phyloP scores from a whole-genome alignment of 1,140 invertebrate genomes.

The Chironomus tepperi region DNA sequence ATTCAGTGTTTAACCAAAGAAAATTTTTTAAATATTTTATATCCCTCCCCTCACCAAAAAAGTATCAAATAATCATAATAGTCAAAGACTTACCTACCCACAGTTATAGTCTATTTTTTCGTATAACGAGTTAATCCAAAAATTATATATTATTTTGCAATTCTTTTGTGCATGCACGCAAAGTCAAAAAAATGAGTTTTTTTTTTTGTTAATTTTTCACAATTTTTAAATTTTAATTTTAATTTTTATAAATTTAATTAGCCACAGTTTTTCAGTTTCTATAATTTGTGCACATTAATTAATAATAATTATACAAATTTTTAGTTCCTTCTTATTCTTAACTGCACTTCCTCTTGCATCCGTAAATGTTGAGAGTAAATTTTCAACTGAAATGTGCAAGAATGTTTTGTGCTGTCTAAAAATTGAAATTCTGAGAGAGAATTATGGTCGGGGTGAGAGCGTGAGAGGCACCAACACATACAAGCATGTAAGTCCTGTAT shows the following conservation, averaged over 20 bases:
- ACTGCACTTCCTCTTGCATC: neutral
- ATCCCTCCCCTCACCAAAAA: neutral
- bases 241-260: neutral
- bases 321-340: neutral
- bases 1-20: constrained; percentile 2
- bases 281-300: neutral
- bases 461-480: neutral
- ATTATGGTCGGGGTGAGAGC: neutral
- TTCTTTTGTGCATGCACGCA: too few species aligned
- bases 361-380: constrained; percentile 8
- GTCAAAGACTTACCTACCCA: neutral
- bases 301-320: neutral
- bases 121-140: neutral
- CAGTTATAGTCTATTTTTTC: too few species aligned
- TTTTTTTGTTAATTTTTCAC: neutral
- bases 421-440: neutral
- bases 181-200: neutral
- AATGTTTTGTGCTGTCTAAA: neutral
- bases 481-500: neutral
- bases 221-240: neutral
- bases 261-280: neutral
- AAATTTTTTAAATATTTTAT: neutral
- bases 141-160: neutral
- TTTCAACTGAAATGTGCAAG: neutral
- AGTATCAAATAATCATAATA: neutral